Conservation (phyloP, 2,113 vertebrate genomes). For the Pangasianodon gigas region DNA sequence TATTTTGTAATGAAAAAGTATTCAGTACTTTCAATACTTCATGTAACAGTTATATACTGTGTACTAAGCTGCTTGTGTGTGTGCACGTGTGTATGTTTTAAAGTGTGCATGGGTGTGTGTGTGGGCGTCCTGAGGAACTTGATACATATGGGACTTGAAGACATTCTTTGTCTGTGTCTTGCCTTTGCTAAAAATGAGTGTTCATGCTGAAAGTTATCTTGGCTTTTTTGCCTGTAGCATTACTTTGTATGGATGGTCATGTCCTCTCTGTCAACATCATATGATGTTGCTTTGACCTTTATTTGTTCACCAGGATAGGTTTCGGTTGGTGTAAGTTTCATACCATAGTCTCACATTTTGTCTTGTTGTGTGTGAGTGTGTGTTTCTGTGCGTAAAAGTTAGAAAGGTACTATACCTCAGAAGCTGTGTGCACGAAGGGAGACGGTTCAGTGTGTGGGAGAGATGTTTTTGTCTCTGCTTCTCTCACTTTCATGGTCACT, state of each 20-base stretch:
- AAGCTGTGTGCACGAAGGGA: neutral
- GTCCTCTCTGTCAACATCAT: neutral
- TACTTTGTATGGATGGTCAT: neutral
- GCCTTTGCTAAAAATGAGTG: neutral
- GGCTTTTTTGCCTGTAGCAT: neutral
- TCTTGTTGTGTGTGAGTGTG: neutral
- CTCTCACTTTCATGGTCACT: neutral
- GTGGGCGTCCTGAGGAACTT: neutral
- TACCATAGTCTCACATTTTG: neutral
- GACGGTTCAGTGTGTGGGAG: slow-evolving; percentile 20
- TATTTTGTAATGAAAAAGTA: too few relatives aligned
- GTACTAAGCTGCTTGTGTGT: neutral
- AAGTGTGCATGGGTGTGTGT: neutral
- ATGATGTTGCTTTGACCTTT: neutral
- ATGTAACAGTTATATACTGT: too few relatives aligned
- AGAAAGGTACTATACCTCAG: neutral
- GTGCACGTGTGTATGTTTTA: neutral
- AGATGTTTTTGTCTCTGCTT: neutral
- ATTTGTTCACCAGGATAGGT: neutral
- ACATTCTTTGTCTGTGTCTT: neutral
- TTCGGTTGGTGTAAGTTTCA: neutral
- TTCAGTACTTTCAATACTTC: too few relatives aligned
- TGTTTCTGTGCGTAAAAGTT: neutral
- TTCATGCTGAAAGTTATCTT: neutral
- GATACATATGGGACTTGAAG: neutral